A percentile compares a stretch with the other conserved stretches of the same genome.
Evolutionary conservation across 2,888 invertebrate species (phyloP).

Genomic region (Phragmatobia fuliginosa): DNA sequence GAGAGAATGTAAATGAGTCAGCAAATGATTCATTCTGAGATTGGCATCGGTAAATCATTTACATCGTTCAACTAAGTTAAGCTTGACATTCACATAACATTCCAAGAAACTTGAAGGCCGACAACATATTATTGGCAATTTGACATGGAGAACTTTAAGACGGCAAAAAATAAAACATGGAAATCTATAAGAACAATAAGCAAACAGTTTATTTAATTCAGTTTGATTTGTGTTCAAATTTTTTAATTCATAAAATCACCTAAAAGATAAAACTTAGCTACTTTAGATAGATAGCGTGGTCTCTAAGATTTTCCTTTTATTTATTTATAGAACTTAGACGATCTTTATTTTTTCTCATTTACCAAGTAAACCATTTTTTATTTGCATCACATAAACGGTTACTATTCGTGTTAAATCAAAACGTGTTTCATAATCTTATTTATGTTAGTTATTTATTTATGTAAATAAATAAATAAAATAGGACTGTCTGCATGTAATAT

Average conservation of each 20-base stretch:
- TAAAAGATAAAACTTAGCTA: no score
- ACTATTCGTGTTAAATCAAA: no score
- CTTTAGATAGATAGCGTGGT: background rate
- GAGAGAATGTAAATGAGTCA: slow-evolving; percentile 57
- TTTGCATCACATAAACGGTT: background rate
- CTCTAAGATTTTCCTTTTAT: background rate
- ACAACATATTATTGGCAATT: background rate
- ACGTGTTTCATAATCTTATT: background rate
- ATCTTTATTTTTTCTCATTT: no score
- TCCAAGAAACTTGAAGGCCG: slow-evolving; percentile 1
- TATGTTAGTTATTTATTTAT: background rate
- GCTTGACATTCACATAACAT: slow-evolving; percentile 4
- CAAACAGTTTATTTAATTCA: background rate
- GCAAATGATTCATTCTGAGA: slow-evolving; percentile 45
- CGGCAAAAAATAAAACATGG: background rate
- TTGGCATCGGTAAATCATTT: slow-evolving; percentile 19
- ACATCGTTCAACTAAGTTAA: slow-evolving; percentile 5
- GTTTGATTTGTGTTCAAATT: background rate
- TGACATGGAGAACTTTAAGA: background rate
- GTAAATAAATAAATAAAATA: no score
- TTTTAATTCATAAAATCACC: background rate
- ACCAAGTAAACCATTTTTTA: background rate
- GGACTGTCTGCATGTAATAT: no score
- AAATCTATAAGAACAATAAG: no score
- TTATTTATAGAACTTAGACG: no score